phyloP scores from a whole-genome alignment of 2,797 vertebrate genomes.

The Taeniopygia guttata region DNA sequence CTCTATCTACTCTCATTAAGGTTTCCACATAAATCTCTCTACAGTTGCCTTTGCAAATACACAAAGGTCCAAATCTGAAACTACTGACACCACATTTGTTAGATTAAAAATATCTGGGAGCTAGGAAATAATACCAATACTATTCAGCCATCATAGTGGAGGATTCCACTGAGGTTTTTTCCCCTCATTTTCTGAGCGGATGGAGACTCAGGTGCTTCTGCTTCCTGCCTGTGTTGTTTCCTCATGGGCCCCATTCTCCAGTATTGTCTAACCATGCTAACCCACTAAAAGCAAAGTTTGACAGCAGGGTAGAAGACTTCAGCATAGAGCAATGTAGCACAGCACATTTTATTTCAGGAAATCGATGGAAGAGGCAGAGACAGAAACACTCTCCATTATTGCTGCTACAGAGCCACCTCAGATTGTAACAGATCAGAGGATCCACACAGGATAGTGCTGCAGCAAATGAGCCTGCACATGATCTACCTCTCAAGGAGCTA shows the following conservation, averaged over 20 bases:
- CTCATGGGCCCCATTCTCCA: neutral
- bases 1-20: neutral
- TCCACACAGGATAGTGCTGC: neutral
- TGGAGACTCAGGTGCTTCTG: neutral
- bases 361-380: neutral
- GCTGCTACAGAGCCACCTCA: neutral
- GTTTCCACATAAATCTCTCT: neutral
- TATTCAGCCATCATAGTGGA: neutral
- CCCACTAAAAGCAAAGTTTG: neutral
- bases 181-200: rapidly evolving
- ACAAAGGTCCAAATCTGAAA: neutral
- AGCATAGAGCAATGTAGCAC: rapidly evolving
- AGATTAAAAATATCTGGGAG: neutral
- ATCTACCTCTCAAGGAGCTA: neutral
- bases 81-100: neutral
- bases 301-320: neutral
- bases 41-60: neutral
- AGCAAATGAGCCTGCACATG: neutral
- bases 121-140: neutral
- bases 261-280: neutral
- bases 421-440: neutral
- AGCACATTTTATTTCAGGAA: neutral
- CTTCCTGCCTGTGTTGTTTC: neutral
- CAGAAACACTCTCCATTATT: neutral
- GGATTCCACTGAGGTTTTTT: neutral